A percentile compares a stretch with the other conserved stretches of the same genome.
Conservation (phyloP, 2,797 vertebrate genomes). For the Phrynocephalus forsythii region DNA sequence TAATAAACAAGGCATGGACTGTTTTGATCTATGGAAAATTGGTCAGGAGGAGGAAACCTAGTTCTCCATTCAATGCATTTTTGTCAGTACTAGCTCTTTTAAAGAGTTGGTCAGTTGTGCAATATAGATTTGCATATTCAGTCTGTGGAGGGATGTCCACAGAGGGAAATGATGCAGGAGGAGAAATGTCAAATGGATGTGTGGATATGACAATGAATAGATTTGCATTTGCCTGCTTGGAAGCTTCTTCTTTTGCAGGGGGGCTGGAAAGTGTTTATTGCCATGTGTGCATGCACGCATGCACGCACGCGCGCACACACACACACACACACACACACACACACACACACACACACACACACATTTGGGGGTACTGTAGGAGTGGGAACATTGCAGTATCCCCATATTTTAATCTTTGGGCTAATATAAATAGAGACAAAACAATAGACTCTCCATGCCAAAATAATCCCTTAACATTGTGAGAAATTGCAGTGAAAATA, state of each 20-base stretch:
- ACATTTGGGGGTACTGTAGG: background rate
- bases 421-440: background rate
- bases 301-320: no score
- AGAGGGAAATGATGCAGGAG: background rate
- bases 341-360: background rate
- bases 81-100: background rate
- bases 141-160: background rate
- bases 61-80: background rate
- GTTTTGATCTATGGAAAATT: background rate
- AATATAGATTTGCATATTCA: background rate
- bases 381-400: background rate
- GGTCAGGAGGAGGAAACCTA: background rate
- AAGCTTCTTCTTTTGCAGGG: background rate
- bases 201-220: background rate
- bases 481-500: background rate
- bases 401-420: background rate
- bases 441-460: background rate
- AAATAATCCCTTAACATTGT: background rate
- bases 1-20: fast-evolving
- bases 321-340: background rate
- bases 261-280: background rate
- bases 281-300: background rate
- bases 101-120: background rate
- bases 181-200: background rate
- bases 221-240: background rate